A percentile compares a stretch with the other conserved stretches of the same genome.
phyloP scores from a whole-genome alignment of 2,797 vertebrate species.

The Liparis tanakae region DNA sequence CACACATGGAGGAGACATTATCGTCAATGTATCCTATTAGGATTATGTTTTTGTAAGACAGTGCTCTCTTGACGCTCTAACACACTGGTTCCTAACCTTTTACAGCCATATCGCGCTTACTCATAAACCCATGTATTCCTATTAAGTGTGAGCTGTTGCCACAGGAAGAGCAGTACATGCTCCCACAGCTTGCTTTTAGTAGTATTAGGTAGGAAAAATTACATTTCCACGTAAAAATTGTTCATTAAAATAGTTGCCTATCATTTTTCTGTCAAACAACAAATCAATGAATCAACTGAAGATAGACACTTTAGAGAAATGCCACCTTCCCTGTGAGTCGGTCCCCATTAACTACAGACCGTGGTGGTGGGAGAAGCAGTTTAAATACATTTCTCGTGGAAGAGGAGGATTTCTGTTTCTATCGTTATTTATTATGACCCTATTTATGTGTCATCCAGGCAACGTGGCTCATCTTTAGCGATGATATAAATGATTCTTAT shows the following conservation, averaged over 20 bases:
- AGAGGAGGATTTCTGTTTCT: not conserved
- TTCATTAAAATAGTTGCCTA: not conserved
- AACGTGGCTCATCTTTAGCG: not conserved
- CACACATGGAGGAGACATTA: constrained; percentile 80
- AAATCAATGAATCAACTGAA: not conserved
- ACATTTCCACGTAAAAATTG: not conserved
- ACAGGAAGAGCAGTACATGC: not conserved
- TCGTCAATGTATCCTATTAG: constrained; percentile 85
- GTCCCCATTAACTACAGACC: constrained; percentile 1
- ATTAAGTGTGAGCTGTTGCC: constrained; percentile 3
- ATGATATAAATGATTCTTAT: not conserved
- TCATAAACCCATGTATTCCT: not conserved
- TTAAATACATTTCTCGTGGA: not conserved
- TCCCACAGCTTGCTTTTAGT: not conserved
- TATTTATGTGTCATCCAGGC: not conserved
- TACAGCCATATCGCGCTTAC: not conserved
- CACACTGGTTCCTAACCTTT: constrained; percentile 64
- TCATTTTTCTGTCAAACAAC: not conserved
- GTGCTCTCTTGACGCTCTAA: constrained; percentile 81
- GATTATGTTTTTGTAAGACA: constrained; percentile 84
- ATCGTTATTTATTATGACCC: not conserved
- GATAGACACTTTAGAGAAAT: not conserved
- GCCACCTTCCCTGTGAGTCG: not conserved
- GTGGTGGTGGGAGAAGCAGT: not conserved
- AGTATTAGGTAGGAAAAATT: not conserved